Evolutionary conservation across 2,888 invertebrate species (phyloP), one percentile per base, ranked within the genome.

Genomic region (Anorthoa munda): DNA sequence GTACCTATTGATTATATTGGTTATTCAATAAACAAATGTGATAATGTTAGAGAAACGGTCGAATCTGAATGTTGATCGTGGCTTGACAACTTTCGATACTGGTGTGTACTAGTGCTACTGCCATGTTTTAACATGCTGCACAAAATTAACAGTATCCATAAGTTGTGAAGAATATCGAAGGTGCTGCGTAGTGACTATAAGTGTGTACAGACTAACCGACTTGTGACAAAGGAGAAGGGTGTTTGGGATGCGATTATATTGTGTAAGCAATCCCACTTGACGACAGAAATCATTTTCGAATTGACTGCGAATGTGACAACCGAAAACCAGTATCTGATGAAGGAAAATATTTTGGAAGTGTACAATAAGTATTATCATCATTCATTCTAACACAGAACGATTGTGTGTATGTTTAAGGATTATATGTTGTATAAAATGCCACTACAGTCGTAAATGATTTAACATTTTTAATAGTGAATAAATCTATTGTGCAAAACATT

Each of bases 21-120:
- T 86, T 85, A 85, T 92, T 94, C 92, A 92, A 92, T 92, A 93
- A 93, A 92, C 92, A 92, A 94, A 93, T 95, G 95, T 95, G 95
- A 95, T 95, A 95, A 89, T 93, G 92, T 94, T 93, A 92, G 91
- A 91, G 92, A 91, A 92, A 91, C 89, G 90, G 91, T 93, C 90
- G 92, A 90, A 86, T 88, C 87, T 89, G 91, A 90, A 87, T 90
- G 89, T 90, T 89, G 91, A 90, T 88, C 87, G 90, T 91, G 88
- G 86, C 92, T 93, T 92, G 89, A 92, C 93, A 92, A 93, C 91
- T 92, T 87, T 82, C 76, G 93, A 88, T 89, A 89, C 90, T 91
- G 91, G 71, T 55, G 67, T 72, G 72, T 67, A 69, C 66, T 55
- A 76, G 77, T 72, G 79, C 77, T 79, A 61, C n/a, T 59, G 64